Base-by-base conservation (phyloP, 2,797 vertebrate species). In the Scyliorhinus canicula region DNA sequence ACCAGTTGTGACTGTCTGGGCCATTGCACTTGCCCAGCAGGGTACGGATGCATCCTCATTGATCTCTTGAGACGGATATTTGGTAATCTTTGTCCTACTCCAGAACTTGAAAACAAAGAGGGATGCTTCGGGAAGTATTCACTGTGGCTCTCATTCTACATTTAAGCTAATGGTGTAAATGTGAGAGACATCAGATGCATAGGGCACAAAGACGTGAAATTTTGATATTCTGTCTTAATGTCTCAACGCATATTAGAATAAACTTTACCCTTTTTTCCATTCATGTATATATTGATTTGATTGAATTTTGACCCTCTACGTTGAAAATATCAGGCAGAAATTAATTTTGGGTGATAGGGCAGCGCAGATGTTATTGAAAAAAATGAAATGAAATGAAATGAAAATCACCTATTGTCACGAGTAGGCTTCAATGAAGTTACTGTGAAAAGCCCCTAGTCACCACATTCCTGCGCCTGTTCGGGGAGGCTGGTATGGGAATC, bases 1-100 rank as follows among this genome's bases (percentile, higher is more conserved):
- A 47, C 79, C 44, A 82, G 44, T n/a, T 91, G 19, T 91, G 88
- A 65, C 44, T 63, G 40, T 65, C 88, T 65, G 88, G 88, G 88
- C 5, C 35, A 24, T 57, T 91, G 88, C 35, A 26, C 6, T 40
- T 82, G 77, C 79, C 79, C 8, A 6, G 21, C 57, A 63, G 14
- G 19, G 0, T 24, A 91, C 63, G 55, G n/a, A 65, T 44, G n/a
- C 21, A 44, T 44, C 19, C 79, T 82, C 79, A 82, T 82, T 47
- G 79, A 82, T 47, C 40, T 82, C 44, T n/a, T 63, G n/a, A 63
- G 88, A 24, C 9, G n/a, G 44, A n/a, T 21, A 40, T 91, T n/a
- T 91, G 63, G 60, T 91, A 24, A 65, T 65, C n/a, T 44, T 91
- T 44, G 6, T 65, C 88, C 6, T 47, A 44, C 9, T 91, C 60